Percentiles rank a stretch among this genome's conserved stretches.
These are phyloP conservation scores for Psammodynastes pulverulentus DNA, from an alignment of 2,113 vertebrate species.

Conservation along the genomic window DNA sequence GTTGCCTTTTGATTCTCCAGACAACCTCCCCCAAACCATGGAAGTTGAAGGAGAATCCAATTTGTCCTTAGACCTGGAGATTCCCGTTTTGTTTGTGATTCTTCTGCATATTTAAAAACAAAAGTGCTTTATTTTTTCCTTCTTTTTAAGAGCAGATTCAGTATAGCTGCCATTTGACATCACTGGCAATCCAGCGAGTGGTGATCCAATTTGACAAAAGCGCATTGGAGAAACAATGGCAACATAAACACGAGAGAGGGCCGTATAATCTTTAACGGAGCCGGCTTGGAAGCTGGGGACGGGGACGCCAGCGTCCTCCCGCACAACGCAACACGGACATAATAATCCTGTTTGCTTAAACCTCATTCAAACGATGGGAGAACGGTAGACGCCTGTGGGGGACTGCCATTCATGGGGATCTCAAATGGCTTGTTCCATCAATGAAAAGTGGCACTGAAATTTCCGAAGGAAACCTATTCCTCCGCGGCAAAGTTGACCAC, in stretches of 20 bases:
- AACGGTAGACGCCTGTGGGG: background rate
- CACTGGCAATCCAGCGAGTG: background rate
- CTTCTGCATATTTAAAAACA: background rate
- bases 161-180: background rate
- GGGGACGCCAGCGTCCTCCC: background rate
- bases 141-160: background rate
- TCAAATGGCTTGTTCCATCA: background rate
- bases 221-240: background rate
- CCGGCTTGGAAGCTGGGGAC: background rate
- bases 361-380: background rate
- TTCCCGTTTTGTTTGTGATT: background rate
- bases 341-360: background rate
- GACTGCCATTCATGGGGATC: background rate
- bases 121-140: background rate
- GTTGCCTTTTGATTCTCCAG: background rate
- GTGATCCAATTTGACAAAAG: background rate
- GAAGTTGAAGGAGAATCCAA: background rate
- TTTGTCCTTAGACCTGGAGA: background rate
- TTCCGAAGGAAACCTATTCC: background rate
- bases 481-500: background rate
- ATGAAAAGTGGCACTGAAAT: background rate
- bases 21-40: background rate
- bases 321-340: background rate
- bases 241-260: background rate
- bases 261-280: background rate